A percentile compares a stretch with the other conserved stretches of the same genome.
Evolutionary conservation across 2,888 invertebrate genomes (phyloP).

Genomic region (Arge pagana): DNA sequence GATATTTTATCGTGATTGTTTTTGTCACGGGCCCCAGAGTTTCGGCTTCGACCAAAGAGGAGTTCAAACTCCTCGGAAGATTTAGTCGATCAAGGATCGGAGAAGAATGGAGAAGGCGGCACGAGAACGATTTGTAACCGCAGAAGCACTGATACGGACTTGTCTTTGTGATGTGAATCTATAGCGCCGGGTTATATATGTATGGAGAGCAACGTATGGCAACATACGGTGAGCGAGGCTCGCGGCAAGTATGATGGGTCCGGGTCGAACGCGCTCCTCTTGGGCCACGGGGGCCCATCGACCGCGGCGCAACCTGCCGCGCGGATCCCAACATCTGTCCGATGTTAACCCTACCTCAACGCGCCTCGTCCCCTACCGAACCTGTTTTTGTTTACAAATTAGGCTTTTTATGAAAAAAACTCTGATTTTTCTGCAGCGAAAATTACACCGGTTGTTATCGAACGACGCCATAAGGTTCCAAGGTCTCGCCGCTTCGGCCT

Average conservation of each 20-base stretch:
- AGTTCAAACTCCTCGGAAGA: too few relatives aligned
- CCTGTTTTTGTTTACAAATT: conserved; percentile 35
- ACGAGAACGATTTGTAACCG: too few relatives aligned
- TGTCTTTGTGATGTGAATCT: too few relatives aligned
- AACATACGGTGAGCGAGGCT: conserved; percentile 35
- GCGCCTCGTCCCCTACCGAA: conserved; percentile 16
- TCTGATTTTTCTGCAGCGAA: conserved; percentile 30
- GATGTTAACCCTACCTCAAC: conserved; percentile 24
- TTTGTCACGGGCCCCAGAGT: too few relatives aligned
- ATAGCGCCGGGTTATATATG: too few relatives aligned
- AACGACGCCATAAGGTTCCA: neutral
- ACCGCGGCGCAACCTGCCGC: conserved; percentile 32
- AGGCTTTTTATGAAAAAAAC: conserved; percentile 24
- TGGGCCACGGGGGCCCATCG: conserved; percentile 19
- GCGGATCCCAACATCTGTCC: conserved; percentile 32
- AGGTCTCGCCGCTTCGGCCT: neutral
- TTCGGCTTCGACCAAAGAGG: too few relatives aligned
- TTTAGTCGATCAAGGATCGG: too few relatives aligned
- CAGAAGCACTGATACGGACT: too few relatives aligned
- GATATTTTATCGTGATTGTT: too few relatives aligned
- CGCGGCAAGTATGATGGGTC: neutral
- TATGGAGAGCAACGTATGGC: too few relatives aligned
- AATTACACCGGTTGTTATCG: conserved; percentile 14
- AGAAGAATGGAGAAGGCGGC: too few relatives aligned
- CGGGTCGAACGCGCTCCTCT: conserved; percentile 11